Base-by-base conservation (phyloP, 2,888 invertebrate genomes). In the Lycophotia porphyrea region DNA sequence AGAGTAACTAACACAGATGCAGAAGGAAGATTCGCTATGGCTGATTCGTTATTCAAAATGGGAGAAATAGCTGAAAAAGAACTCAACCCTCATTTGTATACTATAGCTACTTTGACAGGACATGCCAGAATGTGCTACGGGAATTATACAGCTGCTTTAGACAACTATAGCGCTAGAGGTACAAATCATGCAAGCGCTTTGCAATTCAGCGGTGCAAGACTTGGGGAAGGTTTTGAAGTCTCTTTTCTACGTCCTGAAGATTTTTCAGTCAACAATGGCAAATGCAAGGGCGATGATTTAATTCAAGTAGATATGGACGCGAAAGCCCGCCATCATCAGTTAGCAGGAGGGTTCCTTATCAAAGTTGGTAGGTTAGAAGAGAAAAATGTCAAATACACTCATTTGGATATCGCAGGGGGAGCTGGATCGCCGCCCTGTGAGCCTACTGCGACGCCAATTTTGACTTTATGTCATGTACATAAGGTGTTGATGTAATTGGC, bases 1-100 rank as follows among this genome's bases (percentile, higher is more conserved):
- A 97, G 99, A 79, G 97, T 99, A 36, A 98, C 98, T 11, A 99
- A 99, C 92, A 99, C 99, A 1, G 99, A 99, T 92, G 99, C 99
- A 1, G 99, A 99, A 95, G 99, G 99, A 0, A 96, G 99, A 66
- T 97, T 99, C 96, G 98, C 98, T 0, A 98, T 99, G 98, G 98
- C 98, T 3, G 99, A 99, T 93, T 97, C 98, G 0, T 95, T 99
- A 3, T 95, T 91, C 63, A 94, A 95, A 73, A 84, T 94, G 47
- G 89, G 93, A 0, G 93, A 94, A 81, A 44, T 92, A 0, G 98
- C 98, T 24, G 89, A 96, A 2, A 96, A 97, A 71, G 97, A 98
- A 72, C 94, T 97, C 0, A 98, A 99, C 92, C 98, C 99, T 0
- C 98, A 98, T 93, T 95, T 99, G 52, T 98, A 98, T 90, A 99